These are phyloP conservation scores for Drosophila nannoptera DNA, from an alignment of 1,140 invertebrate genomes.

Conservation along the genomic window DNA sequence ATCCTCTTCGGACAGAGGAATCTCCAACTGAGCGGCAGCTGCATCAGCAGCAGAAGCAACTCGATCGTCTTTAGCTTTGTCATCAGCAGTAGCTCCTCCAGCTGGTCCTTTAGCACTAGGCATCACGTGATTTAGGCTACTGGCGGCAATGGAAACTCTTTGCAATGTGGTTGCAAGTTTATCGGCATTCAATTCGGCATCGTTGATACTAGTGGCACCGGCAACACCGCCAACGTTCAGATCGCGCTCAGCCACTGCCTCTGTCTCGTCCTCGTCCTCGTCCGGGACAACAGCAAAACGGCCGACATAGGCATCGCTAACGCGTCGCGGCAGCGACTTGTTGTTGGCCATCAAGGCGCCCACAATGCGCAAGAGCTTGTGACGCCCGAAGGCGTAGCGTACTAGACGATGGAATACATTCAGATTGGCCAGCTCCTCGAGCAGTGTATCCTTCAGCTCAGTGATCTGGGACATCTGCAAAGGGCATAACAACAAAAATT, in stretches of 20 bases:
- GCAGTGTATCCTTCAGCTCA: slow-evolving; percentile 82
- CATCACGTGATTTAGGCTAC: not conserved
- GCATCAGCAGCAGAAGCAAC: not conserved
- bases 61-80: not conserved
- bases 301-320: slow-evolving; percentile 49
- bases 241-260: not conserved
- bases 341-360: slow-evolving; percentile 80
- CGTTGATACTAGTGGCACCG: not conserved
- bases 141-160: not conserved
- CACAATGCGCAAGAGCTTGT: slow-evolving; percentile 84
- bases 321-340: slow-evolving; percentile 54
- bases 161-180: not conserved
- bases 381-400: slow-evolving; percentile 85
- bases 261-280: not conserved
- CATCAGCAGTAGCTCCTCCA: not conserved
- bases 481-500: slow-evolving; percentile 2
- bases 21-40: not conserved
- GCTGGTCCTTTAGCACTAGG: not conserved
- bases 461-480: slow-evolving; percentile 83
- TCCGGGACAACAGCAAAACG: slow-evolving; percentile 12
- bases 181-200: not conserved
- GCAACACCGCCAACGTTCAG: not conserved
- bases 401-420: slow-evolving; percentile 87
- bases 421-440: slow-evolving; percentile 85
- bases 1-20: slow-evolving; percentile 23